Conservation (phyloP, 2,888 invertebrate species). For the Strigamia maritima region DNA sequence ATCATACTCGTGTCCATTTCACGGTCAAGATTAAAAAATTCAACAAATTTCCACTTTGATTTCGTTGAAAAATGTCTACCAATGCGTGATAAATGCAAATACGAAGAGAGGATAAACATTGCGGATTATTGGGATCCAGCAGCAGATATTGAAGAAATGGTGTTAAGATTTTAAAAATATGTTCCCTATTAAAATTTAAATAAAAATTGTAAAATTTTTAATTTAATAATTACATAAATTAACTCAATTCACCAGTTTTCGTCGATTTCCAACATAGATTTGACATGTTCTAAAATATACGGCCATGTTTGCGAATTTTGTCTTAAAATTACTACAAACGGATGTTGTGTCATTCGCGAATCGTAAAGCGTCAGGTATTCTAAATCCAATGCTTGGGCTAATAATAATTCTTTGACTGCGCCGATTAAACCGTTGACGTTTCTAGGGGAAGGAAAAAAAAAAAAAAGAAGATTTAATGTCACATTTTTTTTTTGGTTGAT, state of each 20-base stretch:
- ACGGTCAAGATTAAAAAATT: neutral
- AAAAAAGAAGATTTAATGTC: neutral
- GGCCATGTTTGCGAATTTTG: neutral
- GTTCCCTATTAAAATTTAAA: neutral
- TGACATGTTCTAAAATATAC: neutral
- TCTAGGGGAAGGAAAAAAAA: neutral
- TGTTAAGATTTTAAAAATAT: neutral
- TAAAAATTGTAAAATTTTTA: neutral
- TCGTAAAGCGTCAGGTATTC: neutral
- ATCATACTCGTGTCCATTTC: neutral
- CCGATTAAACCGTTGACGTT: neutral
- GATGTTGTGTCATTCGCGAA: neutral
- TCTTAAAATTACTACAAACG: neutral
- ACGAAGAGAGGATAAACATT: neutral
- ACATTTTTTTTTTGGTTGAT: neutral
- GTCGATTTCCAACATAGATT: neutral
- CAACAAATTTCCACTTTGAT: neutral
- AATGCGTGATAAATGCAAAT: neutral
- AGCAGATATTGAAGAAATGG: slow-evolving; percentile 14
- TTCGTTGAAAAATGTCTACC: neutral
- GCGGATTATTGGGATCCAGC: neutral
- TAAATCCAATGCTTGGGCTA: neutral
- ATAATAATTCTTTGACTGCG: neutral
- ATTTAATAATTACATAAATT: neutral
- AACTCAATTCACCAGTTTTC: neutral